Evolutionary conservation across 2,113 vertebrate species (phyloP).

Genomic region (Vidua macroura): DNA sequence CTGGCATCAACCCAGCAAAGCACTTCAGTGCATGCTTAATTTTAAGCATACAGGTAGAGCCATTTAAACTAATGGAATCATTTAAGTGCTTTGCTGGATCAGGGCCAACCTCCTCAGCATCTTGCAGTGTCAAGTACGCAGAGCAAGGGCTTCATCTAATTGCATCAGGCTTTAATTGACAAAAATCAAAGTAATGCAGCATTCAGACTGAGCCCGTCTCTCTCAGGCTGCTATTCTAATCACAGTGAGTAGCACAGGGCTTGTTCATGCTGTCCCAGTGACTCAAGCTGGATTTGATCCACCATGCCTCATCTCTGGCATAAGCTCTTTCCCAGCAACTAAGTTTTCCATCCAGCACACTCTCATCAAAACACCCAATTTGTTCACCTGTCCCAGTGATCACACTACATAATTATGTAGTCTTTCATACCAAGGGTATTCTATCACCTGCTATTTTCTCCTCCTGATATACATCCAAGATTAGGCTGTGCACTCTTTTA

Average conservation of each 20-base stretch:
- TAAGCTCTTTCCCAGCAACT: background rate
- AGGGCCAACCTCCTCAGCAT: slow-evolving; percentile 41
- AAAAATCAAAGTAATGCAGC: slow-evolving; percentile 30
- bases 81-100: slow-evolving; percentile 51
- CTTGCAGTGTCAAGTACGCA: background rate
- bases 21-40: slow-evolving; percentile 41
- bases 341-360: background rate
- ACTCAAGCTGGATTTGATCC: background rate
- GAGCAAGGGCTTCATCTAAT: slow-evolving; percentile 41
- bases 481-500: background rate
- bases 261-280: background rate
- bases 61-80: slow-evolving; percentile 54
- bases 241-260: background rate
- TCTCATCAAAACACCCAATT: background rate
- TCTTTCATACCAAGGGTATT: background rate
- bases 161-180: slow-evolving; percentile 48
- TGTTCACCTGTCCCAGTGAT: background rate
- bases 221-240: background rate
- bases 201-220: background rate
- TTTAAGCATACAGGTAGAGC: slow-evolving; percentile 45
- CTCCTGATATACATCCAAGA: background rate
- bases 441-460: background rate
- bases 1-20: slow-evolving; percentile 44
- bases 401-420: background rate
- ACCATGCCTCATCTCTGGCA: background rate